Base-by-base conservation (phyloP, 37 sponge, comb jelly and placozoan species). In the Sycon ciliatum region DNA sequence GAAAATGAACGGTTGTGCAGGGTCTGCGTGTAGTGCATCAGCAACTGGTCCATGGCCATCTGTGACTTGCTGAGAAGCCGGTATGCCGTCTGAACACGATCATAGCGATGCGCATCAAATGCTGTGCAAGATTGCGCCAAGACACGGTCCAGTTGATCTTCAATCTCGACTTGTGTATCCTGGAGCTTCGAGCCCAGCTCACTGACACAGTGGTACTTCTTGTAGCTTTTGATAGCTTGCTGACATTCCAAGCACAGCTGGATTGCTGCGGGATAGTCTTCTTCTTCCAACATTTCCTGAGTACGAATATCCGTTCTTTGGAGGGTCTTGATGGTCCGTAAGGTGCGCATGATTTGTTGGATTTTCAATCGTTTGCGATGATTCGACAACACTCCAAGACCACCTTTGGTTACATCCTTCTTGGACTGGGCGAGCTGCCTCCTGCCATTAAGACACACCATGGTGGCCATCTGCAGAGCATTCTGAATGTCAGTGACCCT, bases 181-280 rank as follows among this genome's bases (percentile, higher is more conserved):
- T 84, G 81, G 30, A 87, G 80, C 0, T 75, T 79, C 0, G 56
- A 38, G 3, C 82, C 72, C 28, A 87, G 63, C 38, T 87, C 84
- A 36, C 88, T 87, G 37, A 91, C 83, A 79, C 92, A 91, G 3
- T 78, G 71, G 73, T 75, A 91, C 39, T 86, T 81, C 37, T 86
- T 80, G 77, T 75, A 91, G 2, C 77, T 83, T 23, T 76, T 71
- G n/a, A 83, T 77, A 29, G 87, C 92, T 46, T 86, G 78, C 56
- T 84, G 84, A 34, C 92, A 91, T 68, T 86, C 87, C 53, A 85
- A 55, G 57, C 92, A 91, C 33, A 91, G 65, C 66, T 83, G 81
- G 0, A 89, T 85, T 0, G 92, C 92, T 28, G 71, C 79, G 22
- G 87, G 84, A 68, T 81, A 91, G 40, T 86, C 77, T 27, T 84